phyloP scores from a whole-genome alignment of 2,797 vertebrate species.

The Sandelia bainsii region DNA sequence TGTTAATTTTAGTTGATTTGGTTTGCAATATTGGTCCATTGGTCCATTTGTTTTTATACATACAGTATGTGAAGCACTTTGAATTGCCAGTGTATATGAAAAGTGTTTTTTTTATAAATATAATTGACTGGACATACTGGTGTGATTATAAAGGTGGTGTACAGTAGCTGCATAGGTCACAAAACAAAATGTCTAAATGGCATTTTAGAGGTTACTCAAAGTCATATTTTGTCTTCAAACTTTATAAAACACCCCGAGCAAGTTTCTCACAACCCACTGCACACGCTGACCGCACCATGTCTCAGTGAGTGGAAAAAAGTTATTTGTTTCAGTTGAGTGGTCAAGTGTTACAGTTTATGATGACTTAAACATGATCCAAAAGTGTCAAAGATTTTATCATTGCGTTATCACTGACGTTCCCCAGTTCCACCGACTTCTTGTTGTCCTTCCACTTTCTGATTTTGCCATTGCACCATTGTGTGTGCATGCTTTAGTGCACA shows the following conservation, averaged over 20 bases:
- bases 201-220: neutral
- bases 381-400: conserved; percentile 2
- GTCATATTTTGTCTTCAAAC: neutral
- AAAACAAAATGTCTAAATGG: neutral
- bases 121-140: neutral
- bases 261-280: neutral
- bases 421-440: conserved; percentile 8
- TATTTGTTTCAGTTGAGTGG: neutral
- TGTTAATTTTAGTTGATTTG: too few relatives aligned
- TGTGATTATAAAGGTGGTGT: neutral
- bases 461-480: conserved; percentile 29
- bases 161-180: neutral
- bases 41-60: too few relatives aligned
- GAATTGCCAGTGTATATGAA: too few relatives aligned
- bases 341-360: neutral
- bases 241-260: neutral
- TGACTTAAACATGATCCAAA: neutral
- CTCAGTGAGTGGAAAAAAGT: neutral
- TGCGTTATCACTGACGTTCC: conserved; percentile 42
- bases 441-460: conserved; percentile 41
- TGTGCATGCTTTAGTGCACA: neutral
- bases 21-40: too few relatives aligned
- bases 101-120: too few relatives aligned
- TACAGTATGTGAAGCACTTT: too few relatives aligned
- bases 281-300: neutral